Percentiles rank a stretch among this genome's conserved stretches.
Conservation (phyloP, 1,140 invertebrate genomes). For the Mizuhopecten yessoensis region DNA sequence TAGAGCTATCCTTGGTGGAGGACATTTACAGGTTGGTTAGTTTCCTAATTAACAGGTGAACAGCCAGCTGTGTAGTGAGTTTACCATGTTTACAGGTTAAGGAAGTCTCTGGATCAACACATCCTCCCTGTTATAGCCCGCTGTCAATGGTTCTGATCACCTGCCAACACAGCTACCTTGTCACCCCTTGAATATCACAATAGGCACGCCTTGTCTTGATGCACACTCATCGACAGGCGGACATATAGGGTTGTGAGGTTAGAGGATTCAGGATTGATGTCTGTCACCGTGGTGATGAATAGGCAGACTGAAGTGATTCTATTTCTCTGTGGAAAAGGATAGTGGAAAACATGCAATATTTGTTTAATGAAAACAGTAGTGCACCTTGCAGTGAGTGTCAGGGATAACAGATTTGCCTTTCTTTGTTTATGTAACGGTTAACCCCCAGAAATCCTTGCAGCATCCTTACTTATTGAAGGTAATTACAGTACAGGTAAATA, state of each 20-base stretch:
- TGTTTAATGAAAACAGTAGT: slow-evolving; percentile 7
- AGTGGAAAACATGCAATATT: neutral
- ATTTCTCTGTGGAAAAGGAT: neutral
- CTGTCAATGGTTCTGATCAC: neutral
- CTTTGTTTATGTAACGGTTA: neutral
- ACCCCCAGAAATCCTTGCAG: neutral
- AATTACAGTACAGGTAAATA: neutral
- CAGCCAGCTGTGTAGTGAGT: neutral
- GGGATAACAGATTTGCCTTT: slow-evolving; percentile 36
- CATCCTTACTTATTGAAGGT: neutral
- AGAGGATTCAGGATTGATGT: neutral
- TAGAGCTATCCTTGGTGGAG: too few relatives aligned
- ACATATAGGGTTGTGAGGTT: neutral
- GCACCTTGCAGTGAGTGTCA: neutral
- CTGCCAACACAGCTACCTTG: slow-evolving; percentile 7
- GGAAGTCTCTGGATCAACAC: neutral
- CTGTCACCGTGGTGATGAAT: slow-evolving; percentile 16
- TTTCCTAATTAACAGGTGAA: neutral
- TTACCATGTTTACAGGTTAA: neutral
- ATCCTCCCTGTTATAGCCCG: neutral
- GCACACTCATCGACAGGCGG: neutral
- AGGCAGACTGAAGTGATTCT: neutral
- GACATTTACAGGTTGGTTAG: too few relatives aligned
- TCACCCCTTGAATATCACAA: neutral
- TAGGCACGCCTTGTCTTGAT: neutral